Percentiles rank a stretch among this genome's conserved stretches.
These are phyloP conservation scores for Esperia sulphurella DNA, from an alignment of 2,888 invertebrate genomes.

Conservation along the genomic window DNA sequence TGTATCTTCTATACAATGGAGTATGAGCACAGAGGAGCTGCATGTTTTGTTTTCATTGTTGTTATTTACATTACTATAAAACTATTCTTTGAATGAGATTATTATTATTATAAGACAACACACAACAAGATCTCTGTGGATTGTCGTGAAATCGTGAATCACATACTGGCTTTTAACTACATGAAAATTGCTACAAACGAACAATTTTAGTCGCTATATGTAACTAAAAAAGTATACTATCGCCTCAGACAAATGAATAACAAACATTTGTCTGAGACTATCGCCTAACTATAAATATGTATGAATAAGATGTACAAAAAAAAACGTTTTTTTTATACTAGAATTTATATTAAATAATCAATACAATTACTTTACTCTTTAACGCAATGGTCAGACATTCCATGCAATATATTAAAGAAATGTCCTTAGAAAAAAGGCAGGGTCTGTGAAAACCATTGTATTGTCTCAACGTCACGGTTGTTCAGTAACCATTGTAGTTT, in stretches of 20 bases:
- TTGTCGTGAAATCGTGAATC: background rate
- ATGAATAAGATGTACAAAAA: too few relatives aligned
- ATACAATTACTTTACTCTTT: background rate
- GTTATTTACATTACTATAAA: constrained; percentile 1
- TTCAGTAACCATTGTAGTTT: constrained; percentile 28
- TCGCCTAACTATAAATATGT: too few relatives aligned
- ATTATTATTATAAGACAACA: background rate
- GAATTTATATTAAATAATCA: too few relatives aligned
- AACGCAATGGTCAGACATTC: background rate
- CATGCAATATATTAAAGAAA: constrained; percentile 4
- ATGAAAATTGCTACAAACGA: too few relatives aligned
- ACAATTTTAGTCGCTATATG: too few relatives aligned
- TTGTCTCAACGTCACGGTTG: constrained; percentile 38
- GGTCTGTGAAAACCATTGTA: constrained; percentile 30
- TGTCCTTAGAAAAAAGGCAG: constrained; percentile 6
- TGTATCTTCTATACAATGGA: constrained; percentile 24
- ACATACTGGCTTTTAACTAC: background rate
- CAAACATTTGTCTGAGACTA: too few relatives aligned
- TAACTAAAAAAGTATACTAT: too few relatives aligned
- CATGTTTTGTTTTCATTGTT: constrained; percentile 13
- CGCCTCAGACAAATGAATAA: too few relatives aligned
- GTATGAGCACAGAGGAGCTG: constrained; percentile 13
- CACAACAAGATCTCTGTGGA: background rate
- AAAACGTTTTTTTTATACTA: too few relatives aligned
- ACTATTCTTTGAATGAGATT: background rate